Evolutionary conservation across 2,797 vertebrate genomes (phyloP).

Genomic region (Manis crassicaudata): DNA sequence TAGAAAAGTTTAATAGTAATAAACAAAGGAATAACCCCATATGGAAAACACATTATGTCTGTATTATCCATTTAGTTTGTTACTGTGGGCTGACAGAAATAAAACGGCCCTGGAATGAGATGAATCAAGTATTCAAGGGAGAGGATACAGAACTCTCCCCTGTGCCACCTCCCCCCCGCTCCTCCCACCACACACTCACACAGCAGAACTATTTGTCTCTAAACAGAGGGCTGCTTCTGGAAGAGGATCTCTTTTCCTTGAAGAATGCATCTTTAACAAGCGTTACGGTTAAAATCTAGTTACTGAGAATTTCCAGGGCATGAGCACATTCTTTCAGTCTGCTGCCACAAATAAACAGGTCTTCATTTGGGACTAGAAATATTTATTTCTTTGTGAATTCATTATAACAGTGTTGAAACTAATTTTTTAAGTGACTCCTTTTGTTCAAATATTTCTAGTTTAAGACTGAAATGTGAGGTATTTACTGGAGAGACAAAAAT

Average conservation of each 20-base stretch:
- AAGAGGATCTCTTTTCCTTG: not conserved
- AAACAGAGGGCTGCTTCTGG: not conserved
- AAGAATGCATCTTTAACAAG: not conserved
- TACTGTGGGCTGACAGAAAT: not conserved
- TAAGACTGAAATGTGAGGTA: not conserved
- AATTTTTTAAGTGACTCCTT: not conserved
- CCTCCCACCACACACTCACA: too few species aligned
- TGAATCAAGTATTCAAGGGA: not conserved
- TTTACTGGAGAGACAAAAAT: not conserved
- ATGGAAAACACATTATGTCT: not conserved
- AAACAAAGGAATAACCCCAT: not conserved
- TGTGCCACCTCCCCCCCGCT: too few species aligned
- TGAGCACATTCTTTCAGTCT: not conserved
- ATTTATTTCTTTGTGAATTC: slow-evolving; percentile 19
- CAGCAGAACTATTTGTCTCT: not conserved
- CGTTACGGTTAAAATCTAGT: not conserved
- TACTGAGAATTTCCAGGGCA: not conserved
- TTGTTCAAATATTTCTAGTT: slow-evolving; percentile 39
- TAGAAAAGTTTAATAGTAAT: not conserved
- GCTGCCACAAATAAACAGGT: not conserved
- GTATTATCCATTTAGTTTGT: not conserved
- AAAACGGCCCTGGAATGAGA: not conserved
- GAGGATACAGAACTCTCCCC: not conserved
- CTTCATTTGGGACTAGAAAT: not conserved
- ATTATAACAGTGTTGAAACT: not conserved